phyloP scores from a whole-genome alignment of 2,888 invertebrate genomes.

The Mimachlamys varia region DNA sequence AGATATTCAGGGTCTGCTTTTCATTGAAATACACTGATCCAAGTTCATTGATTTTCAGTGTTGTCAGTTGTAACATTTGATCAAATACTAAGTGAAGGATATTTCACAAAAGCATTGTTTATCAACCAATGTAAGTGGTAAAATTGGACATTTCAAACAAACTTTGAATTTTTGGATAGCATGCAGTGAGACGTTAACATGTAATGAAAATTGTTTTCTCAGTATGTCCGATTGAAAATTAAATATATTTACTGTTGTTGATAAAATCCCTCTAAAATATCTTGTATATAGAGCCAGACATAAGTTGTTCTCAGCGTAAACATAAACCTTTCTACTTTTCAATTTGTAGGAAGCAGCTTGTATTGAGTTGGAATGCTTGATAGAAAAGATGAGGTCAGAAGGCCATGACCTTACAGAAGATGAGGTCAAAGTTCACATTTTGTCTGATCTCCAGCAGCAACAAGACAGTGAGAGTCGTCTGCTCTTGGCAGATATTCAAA shows the following conservation, averaged over 20 bases:
- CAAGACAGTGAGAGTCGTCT: constrained; percentile 69
- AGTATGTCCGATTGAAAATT: no score
- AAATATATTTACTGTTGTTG: no score
- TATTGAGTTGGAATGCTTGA: constrained; percentile 55
- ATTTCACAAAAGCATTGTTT: no score
- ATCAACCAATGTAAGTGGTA: no score
- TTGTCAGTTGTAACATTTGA: not conserved
- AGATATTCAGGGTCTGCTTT: constrained; percentile 61
- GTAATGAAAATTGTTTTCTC: no score
- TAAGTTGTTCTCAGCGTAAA: no score
- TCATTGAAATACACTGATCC: not conserved
- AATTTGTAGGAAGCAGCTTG: constrained; percentile 60
- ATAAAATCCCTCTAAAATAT: no score
- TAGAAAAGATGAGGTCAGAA: constrained; percentile 53
- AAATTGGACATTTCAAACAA: no score
- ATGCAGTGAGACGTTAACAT: no score
- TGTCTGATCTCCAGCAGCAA: constrained; percentile 73
- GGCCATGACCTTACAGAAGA: constrained; percentile 59
- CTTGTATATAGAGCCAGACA: no score
- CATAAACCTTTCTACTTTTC: not conserved
- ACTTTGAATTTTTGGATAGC: no score
- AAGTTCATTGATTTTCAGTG: not conserved
- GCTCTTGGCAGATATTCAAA: constrained; percentile 55
- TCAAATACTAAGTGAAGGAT: no score
- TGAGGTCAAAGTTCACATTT: constrained; percentile 69